These are phyloP conservation scores for Ursus arctos DNA, from an alignment of 2,113 vertebrate species.

Conservation along the genomic window DNA sequence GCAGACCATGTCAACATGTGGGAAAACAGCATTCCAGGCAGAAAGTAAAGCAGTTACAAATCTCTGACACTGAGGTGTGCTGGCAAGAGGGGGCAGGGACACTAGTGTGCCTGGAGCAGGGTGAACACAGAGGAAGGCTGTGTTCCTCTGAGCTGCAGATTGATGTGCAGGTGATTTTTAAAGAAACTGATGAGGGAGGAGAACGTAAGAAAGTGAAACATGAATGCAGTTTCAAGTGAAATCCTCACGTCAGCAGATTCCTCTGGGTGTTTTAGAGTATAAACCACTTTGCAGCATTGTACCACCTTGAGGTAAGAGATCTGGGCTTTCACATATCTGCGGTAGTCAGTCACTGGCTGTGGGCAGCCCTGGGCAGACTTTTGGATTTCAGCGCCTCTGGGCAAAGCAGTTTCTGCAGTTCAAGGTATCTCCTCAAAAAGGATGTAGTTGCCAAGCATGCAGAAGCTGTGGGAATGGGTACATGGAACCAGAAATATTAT, in stretches of 20 bases:
- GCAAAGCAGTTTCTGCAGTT: neutral
- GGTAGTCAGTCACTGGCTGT: neutral
- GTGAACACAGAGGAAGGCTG: neutral
- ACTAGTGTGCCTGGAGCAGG: neutral
- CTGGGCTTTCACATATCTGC: neutral
- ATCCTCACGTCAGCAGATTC: neutral
- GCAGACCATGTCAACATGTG: neutral
- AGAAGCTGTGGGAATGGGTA: neutral
- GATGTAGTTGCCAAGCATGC: neutral
- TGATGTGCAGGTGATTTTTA: neutral
- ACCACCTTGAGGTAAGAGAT: neutral
- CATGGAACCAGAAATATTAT: neutral
- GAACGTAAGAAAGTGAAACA: neutral
- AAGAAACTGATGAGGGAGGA: neutral
- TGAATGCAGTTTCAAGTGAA: neutral
- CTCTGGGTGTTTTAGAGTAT: neutral
- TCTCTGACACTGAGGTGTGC: neutral
- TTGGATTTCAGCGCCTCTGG: neutral
- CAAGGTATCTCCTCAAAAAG: neutral
- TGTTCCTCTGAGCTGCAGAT: neutral
- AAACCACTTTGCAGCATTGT: neutral
- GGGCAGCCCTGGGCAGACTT: neutral
- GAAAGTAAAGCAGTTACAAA: neutral
- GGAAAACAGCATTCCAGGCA: neutral
- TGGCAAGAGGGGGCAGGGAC: neutral